Evolutionary conservation across 2,888 invertebrate genomes (phyloP).

Genomic region (Parnassius smintheus): DNA sequence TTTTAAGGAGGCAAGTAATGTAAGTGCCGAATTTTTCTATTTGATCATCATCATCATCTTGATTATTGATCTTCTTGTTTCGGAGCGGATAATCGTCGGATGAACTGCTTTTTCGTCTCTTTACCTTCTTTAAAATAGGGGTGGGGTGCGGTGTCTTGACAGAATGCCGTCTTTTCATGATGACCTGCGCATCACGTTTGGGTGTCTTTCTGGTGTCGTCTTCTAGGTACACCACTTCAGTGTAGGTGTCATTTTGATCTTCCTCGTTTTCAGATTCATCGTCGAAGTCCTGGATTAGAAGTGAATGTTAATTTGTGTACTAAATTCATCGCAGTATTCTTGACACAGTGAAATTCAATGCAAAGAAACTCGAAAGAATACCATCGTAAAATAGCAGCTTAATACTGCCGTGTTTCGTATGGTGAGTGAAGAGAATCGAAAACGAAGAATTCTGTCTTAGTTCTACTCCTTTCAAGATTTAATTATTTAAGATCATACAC

Average conservation of each 20-base stretch:
- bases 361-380: too few species aligned
- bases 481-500: too few species aligned
- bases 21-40: constrained; percentile 52
- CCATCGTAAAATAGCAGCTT: too few species aligned
- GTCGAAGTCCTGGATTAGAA: constrained; percentile 15
- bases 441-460: too few species aligned
- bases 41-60: constrained; percentile 38
- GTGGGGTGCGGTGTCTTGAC: neutral
- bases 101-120: constrained; percentile 6
- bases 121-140: neutral
- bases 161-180: neutral
- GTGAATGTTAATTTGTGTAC: neutral
- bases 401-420: too few species aligned
- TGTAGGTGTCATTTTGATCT: constrained; percentile 26
- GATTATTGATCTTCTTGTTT: neutral
- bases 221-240: constrained; percentile 32
- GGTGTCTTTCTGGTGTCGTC: constrained; percentile 17
- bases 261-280: constrained; percentile 27
- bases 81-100: constrained; percentile 2
- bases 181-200: neutral
- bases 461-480: too few species aligned
- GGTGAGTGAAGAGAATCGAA: too few species aligned
- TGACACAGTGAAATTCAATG: too few species aligned
- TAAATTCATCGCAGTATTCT: too few species aligned
- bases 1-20: constrained; percentile 48